Evolutionary conservation across 2,113 vertebrate genomes (phyloP).

Genomic region (Melanotaenia duboulayi): DNA sequence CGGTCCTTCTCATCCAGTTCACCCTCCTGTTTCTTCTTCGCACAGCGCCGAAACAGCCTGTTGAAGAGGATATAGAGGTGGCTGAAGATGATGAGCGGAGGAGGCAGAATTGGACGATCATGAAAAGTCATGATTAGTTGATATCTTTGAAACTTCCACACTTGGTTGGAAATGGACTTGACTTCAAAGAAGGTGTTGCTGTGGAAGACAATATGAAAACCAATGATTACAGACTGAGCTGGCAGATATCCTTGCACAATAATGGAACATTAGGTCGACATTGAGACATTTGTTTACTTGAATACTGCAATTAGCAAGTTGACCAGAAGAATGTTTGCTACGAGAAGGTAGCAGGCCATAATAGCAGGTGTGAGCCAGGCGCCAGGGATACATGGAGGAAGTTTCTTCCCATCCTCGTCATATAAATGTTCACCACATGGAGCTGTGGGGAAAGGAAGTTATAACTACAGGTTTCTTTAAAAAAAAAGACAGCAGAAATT

Average conservation of each 20-base stretch:
- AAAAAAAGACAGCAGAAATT: background rate
- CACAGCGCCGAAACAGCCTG: slow-evolving; percentile 86
- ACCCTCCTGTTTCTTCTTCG: slow-evolving; percentile 85
- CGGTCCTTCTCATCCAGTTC: slow-evolving; percentile 94
- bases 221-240: background rate
- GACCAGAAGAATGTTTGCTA: slow-evolving; percentile 97
- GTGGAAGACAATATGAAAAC: slow-evolving; percentile 33
- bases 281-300: slow-evolving; percentile 84
- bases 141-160: slow-evolving; percentile 99
- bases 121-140: slow-evolving; percentile 99
- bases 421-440: slow-evolving; percentile 97
- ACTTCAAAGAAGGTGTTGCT: slow-evolving; percentile 99
- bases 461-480: background rate
- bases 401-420: slow-evolving; percentile 95
- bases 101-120: slow-evolving; percentile 95
- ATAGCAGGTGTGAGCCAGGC: slow-evolving; percentile 98
- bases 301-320: slow-evolving; percentile 98
- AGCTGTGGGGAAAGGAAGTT: slow-evolving; percentile 78
- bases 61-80: slow-evolving; percentile 91
- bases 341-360: slow-evolving; percentile 98
- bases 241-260: background rate
- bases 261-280: background rate
- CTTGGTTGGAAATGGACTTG: slow-evolving; percentile 98
- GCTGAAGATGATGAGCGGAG: slow-evolving; percentile 96
- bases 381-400: slow-evolving; percentile 96